Conservation (phyloP, 2,888 invertebrate genomes). For the Agrotis clavis region DNA sequence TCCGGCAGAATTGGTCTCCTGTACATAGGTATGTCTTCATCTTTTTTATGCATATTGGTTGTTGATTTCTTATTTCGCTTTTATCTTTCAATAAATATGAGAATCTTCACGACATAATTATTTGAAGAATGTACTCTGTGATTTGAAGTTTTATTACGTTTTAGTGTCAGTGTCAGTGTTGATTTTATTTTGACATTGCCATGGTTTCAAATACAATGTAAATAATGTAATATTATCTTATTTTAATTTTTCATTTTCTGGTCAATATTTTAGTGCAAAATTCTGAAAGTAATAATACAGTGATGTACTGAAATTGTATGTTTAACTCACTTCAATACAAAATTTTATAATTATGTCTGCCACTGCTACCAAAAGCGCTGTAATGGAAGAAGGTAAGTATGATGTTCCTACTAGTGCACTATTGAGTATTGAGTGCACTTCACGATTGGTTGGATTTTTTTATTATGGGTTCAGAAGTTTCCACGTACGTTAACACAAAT, state of each 20-base stretch:
- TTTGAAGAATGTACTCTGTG: background rate
- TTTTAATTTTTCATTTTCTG: background rate
- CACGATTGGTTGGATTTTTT: background rate
- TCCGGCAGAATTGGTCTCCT: constrained; percentile 72
- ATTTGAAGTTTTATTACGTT: too few species aligned
- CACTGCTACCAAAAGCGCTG: background rate
- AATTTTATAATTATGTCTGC: constrained; percentile 23
- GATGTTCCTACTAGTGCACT: background rate
- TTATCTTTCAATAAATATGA: background rate
- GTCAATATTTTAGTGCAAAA: constrained; percentile 1
- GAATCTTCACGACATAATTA: background rate
- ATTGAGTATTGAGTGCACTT: background rate
- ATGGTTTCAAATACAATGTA: constrained; percentile 12
- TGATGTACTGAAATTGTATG: constrained; percentile 19
- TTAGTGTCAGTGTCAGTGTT: too few species aligned
- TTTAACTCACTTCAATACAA: constrained; percentile 1
- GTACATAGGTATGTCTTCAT: constrained; percentile 14
- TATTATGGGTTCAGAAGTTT: too few species aligned
- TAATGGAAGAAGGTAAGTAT: constrained; percentile 20
- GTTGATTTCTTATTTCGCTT: background rate
- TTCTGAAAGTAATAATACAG: background rate
- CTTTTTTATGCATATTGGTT: constrained; percentile 44
- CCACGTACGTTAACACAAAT: too few species aligned
- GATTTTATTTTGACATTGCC: constrained; percentile 1
- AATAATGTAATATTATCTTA: constrained; percentile 4